Evolutionary conservation across 1,140 invertebrate species (phyloP).

Genomic region (Diorhabda carinulata): DNA sequence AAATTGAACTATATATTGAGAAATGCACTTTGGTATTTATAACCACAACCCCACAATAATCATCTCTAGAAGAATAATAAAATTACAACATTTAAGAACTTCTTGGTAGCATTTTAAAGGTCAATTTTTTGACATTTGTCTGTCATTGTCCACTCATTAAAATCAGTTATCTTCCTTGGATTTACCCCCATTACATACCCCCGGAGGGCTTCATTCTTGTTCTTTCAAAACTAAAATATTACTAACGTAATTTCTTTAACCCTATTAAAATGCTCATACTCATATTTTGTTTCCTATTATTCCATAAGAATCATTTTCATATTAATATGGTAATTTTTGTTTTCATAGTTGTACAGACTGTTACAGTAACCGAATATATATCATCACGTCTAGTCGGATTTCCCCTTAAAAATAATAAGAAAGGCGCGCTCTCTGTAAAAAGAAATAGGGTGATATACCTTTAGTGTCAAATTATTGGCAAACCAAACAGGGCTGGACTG

Average conservation of each 20-base stretch:
- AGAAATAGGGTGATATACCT: not conserved
- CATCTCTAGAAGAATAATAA: no score
- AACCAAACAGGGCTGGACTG: not conserved
- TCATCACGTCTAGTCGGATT: constrained; percentile 3
- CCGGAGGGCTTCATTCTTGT: constrained; percentile 1
- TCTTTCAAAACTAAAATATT: constrained; percentile 5
- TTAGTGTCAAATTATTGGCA: not conserved
- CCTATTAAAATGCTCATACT: not conserved
- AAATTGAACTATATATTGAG: no score
- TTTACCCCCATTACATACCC: no score
- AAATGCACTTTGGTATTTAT: no score
- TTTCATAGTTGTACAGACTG: constrained; percentile 15
- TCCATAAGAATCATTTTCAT: constrained; percentile 26
- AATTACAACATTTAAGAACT: no score
- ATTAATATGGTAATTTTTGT: constrained; percentile 31
- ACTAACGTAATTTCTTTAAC: constrained; percentile 9
- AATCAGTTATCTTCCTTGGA: no score
- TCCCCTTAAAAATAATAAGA: not conserved
- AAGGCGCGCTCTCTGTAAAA: no score
- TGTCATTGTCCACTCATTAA: no score
- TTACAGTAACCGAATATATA: constrained; percentile 9
- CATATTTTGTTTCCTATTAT: constrained; percentile 13
- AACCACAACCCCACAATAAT: no score
- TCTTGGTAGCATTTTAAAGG: no score
- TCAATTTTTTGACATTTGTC: no score